phyloP scores from a whole-genome alignment of 2,888 invertebrate species.

The Ectropis crepuscularia region DNA sequence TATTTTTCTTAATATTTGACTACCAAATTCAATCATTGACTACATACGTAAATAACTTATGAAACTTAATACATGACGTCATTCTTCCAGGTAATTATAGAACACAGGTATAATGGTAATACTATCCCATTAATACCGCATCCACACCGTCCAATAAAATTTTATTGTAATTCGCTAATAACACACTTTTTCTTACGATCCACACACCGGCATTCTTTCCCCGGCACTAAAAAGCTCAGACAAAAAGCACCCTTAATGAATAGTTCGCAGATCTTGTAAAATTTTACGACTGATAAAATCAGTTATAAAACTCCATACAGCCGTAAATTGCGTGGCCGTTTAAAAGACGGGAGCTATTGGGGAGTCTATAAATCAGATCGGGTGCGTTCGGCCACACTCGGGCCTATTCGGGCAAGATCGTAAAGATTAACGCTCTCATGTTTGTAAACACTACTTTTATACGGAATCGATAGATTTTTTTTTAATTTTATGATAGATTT shows the following conservation, averaged over 20 bases:
- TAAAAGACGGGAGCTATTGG: conserved; percentile 77
- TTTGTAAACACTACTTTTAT: conserved; percentile 79
- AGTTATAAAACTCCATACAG: conserved; percentile 80
- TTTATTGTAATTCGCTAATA: conserved; percentile 11
- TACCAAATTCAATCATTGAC: too few species aligned
- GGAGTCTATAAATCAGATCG: conserved; percentile 77
- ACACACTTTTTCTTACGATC: neutral
- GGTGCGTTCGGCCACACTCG: conserved; percentile 53
- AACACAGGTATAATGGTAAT: neutral
- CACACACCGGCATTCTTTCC: neutral
- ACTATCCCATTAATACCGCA: neutral
- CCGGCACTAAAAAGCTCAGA: conserved; percentile 19
- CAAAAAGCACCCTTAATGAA: conserved; percentile 58
- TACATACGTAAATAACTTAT: too few species aligned
- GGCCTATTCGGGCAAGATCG: conserved; percentile 68
- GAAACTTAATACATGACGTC: too few species aligned
- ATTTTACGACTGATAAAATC: conserved; percentile 81
- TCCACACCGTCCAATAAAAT: conserved; percentile 11
- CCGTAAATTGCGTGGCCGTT: conserved; percentile 73
- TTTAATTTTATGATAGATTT: conserved; percentile 50
- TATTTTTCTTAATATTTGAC: too few species aligned
- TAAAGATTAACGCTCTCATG: conserved; percentile 74
- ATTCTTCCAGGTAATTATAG: neutral
- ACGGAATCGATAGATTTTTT: conserved; percentile 68
- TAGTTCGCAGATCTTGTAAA: conserved; percentile 72